These are phyloP conservation scores for Euwallacea similis DNA, from an alignment of 1,140 invertebrate species.

Conservation along the genomic window DNA sequence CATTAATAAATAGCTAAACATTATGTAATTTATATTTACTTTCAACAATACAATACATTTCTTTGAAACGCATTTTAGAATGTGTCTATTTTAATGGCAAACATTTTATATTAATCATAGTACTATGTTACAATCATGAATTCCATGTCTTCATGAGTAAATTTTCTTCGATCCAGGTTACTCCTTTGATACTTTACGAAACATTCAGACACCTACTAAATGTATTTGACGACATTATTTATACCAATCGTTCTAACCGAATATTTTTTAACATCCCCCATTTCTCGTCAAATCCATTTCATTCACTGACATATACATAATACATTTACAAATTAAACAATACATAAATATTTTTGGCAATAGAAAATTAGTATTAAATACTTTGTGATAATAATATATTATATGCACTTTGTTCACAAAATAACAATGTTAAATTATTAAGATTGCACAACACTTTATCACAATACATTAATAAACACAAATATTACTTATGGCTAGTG, in stretches of 20 bases:
- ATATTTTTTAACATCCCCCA: not conserved
- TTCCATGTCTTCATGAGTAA: conserved; percentile 3
- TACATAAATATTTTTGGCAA: conserved; percentile 46
- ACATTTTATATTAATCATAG: conserved; percentile 14
- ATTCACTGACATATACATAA: conserved; percentile 41
- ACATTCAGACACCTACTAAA: conserved; percentile 17
- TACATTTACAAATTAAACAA: conserved; percentile 37
- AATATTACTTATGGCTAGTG: not conserved
- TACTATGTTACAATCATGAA: conserved; percentile 14
- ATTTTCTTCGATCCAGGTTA: not conserved
- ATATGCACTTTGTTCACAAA: conserved; percentile 7
- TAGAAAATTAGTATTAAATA: conserved; percentile 8
- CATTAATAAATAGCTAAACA: conserved; percentile 54
- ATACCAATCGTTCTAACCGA: not conserved
- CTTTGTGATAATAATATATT: conserved; percentile 1
- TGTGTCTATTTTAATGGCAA: conserved; percentile 32
- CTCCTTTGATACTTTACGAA: not conserved
- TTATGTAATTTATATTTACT: conserved; percentile 45
- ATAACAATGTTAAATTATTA: conserved; percentile 22
- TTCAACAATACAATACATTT: conserved; percentile 51
- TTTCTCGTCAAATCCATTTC: conserved; percentile 12
- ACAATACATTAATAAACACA: conserved; percentile 25
- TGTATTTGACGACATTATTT: conserved; percentile 23
- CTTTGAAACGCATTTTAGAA: conserved; percentile 47
- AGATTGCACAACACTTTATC: conserved; percentile 27